These are phyloP conservation scores for Gambusia yucatana DNA, from an alignment of 2,797 vertebrate species.

Conservation along the genomic window DNA sequence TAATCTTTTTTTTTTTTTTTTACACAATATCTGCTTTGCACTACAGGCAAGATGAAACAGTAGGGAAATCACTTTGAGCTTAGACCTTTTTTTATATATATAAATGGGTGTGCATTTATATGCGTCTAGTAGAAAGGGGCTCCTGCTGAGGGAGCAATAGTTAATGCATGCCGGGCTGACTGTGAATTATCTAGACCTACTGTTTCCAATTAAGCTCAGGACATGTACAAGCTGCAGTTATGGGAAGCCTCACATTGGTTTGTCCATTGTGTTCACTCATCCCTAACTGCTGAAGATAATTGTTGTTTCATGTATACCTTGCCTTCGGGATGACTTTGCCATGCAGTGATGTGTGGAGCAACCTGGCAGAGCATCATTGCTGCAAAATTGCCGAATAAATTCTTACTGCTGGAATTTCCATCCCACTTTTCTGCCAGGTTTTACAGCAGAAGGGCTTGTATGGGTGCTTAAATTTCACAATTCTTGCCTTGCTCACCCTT, in stretches of 20 bases:
- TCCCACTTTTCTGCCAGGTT: constrained; percentile 33
- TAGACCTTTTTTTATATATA: constrained; percentile 15
- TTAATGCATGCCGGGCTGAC: constrained; percentile 67
- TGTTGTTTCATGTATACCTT: constrained; percentile 71
- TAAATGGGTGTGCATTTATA: constrained; percentile 3
- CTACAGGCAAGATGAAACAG: constrained; percentile 34
- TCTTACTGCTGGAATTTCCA: constrained; percentile 38
- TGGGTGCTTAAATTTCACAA: constrained; percentile 30
- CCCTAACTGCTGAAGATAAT: constrained; percentile 77
- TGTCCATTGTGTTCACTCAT: constrained; percentile 70
- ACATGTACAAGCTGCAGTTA: constrained; percentile 74
- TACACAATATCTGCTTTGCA: constrained; percentile 44
- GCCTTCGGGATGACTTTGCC: constrained; percentile 57
- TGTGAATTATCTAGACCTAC: constrained; percentile 75
- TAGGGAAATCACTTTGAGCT: constrained; percentile 38
- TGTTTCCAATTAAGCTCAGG: constrained; percentile 78
- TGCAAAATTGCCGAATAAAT: constrained; percentile 53
- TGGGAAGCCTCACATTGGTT: constrained; percentile 62
- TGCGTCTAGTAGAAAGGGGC: constrained; percentile 33
- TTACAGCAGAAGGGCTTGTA: constrained; percentile 27
- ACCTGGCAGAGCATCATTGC: constrained; percentile 36
- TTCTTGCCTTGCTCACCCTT: constrained; percentile 27
- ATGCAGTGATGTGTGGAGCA: constrained; percentile 36
- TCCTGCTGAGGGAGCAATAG: constrained; percentile 71
- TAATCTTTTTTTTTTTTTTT: constrained; percentile 15